A percentile compares a stretch with the other conserved stretches of the same genome.
Evolutionary conservation across 2,113 vertebrate species (phyloP).

Genomic region (Sterna hirundo): DNA sequence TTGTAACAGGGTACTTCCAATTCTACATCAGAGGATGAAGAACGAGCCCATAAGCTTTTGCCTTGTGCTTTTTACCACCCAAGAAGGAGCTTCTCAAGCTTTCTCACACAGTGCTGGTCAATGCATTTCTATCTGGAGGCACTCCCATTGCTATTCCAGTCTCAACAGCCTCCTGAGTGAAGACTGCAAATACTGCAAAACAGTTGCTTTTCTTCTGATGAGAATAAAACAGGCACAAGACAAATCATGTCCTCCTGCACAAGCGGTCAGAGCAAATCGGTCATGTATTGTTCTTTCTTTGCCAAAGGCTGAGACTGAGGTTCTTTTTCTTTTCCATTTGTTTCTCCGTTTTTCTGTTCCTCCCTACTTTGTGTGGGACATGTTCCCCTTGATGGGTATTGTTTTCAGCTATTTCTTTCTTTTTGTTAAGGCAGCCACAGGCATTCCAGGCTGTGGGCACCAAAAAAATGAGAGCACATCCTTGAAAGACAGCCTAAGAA

Average conservation of each 20-base stretch:
- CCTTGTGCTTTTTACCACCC: not conserved
- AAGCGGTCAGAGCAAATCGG: not conserved
- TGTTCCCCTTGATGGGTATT: not conserved
- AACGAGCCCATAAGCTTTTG: not conserved
- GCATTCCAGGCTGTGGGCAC: not conserved
- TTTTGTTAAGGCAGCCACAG: not conserved
- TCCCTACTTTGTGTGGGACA: not conserved
- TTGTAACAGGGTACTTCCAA: not conserved
- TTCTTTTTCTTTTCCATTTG: conserved; percentile 4
- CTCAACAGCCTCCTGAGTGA: not conserved
- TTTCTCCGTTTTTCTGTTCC: not conserved
- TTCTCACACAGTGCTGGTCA: not conserved
- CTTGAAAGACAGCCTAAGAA: not conserved
- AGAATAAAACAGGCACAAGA: not conserved
- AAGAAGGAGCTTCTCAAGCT: not conserved
- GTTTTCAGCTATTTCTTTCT: not conserved
- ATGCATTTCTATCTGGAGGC: not conserved
- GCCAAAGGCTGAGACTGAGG: not conserved
- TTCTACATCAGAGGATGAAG: not conserved
- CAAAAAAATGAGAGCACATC: not conserved
- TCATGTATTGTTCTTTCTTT: not conserved
- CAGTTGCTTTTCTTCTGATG: not conserved
- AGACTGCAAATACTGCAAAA: not conserved
- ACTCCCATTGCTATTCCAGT: not conserved
- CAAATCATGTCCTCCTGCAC: not conserved